These are phyloP conservation scores for Rhinolophus sinicus DNA, from an alignment of 2,113 vertebrate species.

Conservation along the genomic window DNA sequence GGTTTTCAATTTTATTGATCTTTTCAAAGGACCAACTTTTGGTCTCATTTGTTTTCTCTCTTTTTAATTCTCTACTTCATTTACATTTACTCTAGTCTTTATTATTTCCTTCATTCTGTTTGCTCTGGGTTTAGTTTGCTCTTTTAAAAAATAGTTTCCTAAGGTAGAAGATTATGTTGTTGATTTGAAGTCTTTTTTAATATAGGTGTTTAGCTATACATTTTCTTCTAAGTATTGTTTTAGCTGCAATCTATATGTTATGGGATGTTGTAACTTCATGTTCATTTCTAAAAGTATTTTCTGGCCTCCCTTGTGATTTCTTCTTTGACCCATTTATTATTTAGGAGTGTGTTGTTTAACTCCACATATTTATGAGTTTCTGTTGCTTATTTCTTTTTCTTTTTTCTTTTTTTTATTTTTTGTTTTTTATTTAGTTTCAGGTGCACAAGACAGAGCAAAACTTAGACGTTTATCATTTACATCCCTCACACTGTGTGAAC, in stretches of 20 bases:
- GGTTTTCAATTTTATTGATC: background rate
- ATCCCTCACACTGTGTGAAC: too few species aligned
- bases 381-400: background rate
- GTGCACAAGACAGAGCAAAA: too few species aligned
- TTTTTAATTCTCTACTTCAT: background rate
- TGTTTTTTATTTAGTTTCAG: too few species aligned
- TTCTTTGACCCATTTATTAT: background rate
- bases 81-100: background rate
- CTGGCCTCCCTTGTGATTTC: background rate
- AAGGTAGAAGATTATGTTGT: background rate
- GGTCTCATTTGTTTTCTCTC: background rate
- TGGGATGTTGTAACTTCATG: background rate
- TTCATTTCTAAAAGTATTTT: background rate
- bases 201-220: background rate
- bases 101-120: background rate
- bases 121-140: background rate
- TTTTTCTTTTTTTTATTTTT: too few species aligned
- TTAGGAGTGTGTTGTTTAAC: conserved; percentile 5
- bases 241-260: background rate
- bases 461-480: too few species aligned
- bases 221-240: background rate
- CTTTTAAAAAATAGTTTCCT: background rate
- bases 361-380: background rate
- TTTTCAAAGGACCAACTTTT: background rate
- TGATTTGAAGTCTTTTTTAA: background rate